A percentile compares a stretch with the other conserved stretches of the same genome.
phyloP scores from a whole-genome alignment of 2,888 invertebrate species.

The Ceratothoa steindachneri region DNA sequence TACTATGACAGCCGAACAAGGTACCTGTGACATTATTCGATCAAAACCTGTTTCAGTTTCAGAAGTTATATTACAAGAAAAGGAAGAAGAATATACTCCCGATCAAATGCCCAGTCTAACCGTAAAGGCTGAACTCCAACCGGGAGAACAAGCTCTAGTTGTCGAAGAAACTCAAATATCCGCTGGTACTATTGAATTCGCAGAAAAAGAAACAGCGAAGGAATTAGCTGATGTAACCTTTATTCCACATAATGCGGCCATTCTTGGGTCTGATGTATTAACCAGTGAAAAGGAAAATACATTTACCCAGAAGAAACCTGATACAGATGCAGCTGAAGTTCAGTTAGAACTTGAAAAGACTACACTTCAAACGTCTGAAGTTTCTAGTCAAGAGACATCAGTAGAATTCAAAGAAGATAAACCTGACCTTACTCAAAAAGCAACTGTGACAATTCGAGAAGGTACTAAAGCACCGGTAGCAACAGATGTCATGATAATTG shows the following conservation, averaged over 20 bases:
- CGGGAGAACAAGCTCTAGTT: conserved; percentile 33
- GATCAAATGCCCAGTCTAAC: conserved; percentile 22
- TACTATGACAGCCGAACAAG: conserved; percentile 23
- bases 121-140: conserved; percentile 20
- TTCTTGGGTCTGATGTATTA: conserved; percentile 50
- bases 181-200: conserved; percentile 42
- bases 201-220: conserved; percentile 49
- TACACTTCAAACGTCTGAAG: conserved; percentile 53
- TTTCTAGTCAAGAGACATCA: conserved; percentile 53
- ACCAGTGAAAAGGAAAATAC: conserved; percentile 59
- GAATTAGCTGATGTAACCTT: conserved; percentile 50
- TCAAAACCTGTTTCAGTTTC: conserved; percentile 31
- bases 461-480: conserved; percentile 11
- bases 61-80: conserved; percentile 36
- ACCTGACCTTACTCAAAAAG: conserved; percentile 13
- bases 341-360: conserved; percentile 26
- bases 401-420: conserved; percentile 53
- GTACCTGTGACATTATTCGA: conserved; percentile 26
- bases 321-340: conserved; percentile 50
- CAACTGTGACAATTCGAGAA: conserved; percentile 11
- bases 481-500: conserved; percentile 10
- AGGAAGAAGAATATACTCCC: conserved; percentile 48
- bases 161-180: conserved; percentile 29
- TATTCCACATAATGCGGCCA: conserved; percentile 57
- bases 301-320: conserved; percentile 56